Evolutionary conservation across 2,888 invertebrate genomes (phyloP), one percentile per base, ranked within the genome.

Genomic region (Heliconius aoede): DNA sequence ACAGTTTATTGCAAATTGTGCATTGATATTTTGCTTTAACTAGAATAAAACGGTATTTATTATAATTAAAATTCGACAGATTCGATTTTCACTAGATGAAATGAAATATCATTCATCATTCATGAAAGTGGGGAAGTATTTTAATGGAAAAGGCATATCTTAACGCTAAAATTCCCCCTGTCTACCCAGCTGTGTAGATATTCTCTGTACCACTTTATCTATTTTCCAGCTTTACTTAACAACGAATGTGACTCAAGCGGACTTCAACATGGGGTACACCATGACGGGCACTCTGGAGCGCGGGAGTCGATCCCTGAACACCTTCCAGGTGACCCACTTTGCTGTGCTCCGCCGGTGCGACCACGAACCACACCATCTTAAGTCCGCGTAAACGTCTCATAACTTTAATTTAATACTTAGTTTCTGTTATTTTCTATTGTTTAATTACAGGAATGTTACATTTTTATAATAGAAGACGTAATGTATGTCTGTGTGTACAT

Each of bases 261-360:
- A 98, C 92, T 97, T 97, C 95, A 97, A 97, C 92, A 97, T 97
- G 96, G 98, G 98, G 72, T 98, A 98, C 95, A 97, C 97, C 86
- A 97, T 98, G 96, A 98, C 97, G 1, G 98, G 98, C 18, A 97
- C 97, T 18, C 94, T 98, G 86, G 98, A 98, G 89, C 95, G 97
- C 26, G 97, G 97, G 83, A 95, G 95, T 87, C 96, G 96, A 82
- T 96, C 96, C 86, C 96, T 96, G 83, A 97, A 97, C 91, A 95
- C 95, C 86, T 97, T 97, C 91, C 97, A 97, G 90, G 96, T 97
- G 94, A 97, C 98, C 77, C 98, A 98, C 91, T 98, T 97, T 88
- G 98, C 98, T 72, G 98, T 98, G 85, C 96, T 98, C 84, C 96
- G 97, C 83, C 95, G 97, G 82, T 96, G 97, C 84, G 97, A 97